phyloP scores from a whole-genome alignment of 2,797 vertebrate genomes.

The Eleutherodactylus coqui region DNA sequence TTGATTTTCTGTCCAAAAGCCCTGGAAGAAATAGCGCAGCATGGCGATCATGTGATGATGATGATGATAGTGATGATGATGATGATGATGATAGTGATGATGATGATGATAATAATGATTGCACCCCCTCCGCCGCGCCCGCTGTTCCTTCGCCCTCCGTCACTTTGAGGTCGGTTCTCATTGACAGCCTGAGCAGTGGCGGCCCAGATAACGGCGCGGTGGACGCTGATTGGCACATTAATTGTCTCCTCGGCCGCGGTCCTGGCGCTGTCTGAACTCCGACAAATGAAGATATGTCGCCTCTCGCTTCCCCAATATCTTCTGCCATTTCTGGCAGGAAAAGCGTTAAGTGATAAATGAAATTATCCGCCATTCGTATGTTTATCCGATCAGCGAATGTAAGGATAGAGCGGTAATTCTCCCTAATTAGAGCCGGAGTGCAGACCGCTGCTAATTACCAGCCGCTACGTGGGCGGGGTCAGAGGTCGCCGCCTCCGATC shows the following conservation, averaged over 20 bases:
- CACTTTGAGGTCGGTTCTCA: background rate
- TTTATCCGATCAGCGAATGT: constrained; percentile 29
- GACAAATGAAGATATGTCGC: constrained; percentile 55
- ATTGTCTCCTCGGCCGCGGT: background rate
- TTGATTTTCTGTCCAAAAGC: too few relatives aligned
- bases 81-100: background rate
- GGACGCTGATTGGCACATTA: background rate
- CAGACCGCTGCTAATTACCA: constrained; percentile 48
- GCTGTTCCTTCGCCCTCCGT: too few relatives aligned
- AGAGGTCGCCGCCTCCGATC: constrained; percentile 38
- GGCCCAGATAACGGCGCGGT: background rate
- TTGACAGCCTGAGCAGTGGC: background rate
- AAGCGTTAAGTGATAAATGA: constrained; percentile 54
- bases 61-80: background rate
- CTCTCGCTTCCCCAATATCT: constrained; percentile 26
- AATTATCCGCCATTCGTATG: constrained; percentile 45
- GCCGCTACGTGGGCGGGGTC: constrained; percentile 35
- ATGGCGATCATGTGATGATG: too few relatives aligned
- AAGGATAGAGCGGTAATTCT: constrained; percentile 45
- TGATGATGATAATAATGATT: background rate
- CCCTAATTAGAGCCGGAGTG: constrained; percentile 44
- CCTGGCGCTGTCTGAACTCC: constrained; percentile 5
- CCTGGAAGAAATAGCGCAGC: too few relatives aligned
- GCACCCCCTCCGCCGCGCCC: too few relatives aligned
- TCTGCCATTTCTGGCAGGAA: constrained; percentile 26